Evolutionary conservation across 2,797 vertebrate genomes (phyloP).

Genomic region (Siniperca undulata): DNA sequence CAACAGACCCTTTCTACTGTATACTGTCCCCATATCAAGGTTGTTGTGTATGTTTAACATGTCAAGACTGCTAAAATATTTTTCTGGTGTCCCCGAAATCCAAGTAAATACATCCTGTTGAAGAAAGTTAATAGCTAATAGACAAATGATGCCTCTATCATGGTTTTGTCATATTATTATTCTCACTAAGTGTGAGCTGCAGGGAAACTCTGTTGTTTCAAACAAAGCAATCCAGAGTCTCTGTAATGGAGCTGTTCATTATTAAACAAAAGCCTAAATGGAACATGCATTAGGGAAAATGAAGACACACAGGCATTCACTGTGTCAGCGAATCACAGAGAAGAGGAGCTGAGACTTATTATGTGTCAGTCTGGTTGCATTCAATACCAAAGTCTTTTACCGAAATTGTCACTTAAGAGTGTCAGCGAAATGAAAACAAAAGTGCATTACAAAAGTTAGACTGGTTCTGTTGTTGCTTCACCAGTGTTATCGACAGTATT

Average conservation of each 20-base stretch:
- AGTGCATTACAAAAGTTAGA: neutral
- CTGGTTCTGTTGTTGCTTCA: neutral
- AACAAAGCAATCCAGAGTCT: constrained; percentile 41
- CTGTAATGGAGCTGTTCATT: constrained; percentile 56
- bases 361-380: constrained; percentile 10
- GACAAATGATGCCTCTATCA: constrained; percentile 29
- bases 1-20: neutral
- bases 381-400: neutral
- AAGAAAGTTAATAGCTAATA: constrained; percentile 5
- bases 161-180: constrained; percentile 35
- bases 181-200: constrained; percentile 38
- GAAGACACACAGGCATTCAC: constrained; percentile 28
- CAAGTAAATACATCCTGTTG: neutral
- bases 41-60: neutral
- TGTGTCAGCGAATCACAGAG: constrained; percentile 16
- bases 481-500: neutral
- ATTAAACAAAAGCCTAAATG: constrained; percentile 64
- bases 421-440: neutral
- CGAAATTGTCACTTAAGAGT: neutral
- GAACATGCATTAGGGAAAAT: constrained; percentile 51
- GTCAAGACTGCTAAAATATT: neutral
- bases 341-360: constrained; percentile 9
- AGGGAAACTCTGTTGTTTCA: constrained; percentile 42
- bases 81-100: neutral
- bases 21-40: neutral